A percentile compares a stretch with the other conserved stretches of the same genome.
Conservation (phyloP, 2,888 invertebrate species). For the Diloba caeruleocephala region DNA sequence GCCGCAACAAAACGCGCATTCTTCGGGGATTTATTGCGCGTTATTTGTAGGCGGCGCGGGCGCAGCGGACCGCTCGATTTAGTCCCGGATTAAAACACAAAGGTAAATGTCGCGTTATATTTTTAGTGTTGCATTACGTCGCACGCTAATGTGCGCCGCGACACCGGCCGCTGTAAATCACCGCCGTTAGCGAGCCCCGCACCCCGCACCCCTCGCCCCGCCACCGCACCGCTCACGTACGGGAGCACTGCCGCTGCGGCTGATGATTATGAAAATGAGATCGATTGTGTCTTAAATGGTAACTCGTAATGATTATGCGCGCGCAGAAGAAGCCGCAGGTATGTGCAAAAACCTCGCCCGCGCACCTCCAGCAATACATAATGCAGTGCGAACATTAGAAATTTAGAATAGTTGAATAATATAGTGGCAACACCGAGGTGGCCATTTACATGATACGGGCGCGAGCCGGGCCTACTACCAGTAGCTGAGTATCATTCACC, state of each 20-base stretch:
- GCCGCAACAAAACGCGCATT: constrained; percentile 66
- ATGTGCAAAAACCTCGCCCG: constrained; percentile 20
- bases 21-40: constrained; percentile 71
- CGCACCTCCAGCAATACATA: constrained; percentile 33
- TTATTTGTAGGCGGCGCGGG: constrained; percentile 61
- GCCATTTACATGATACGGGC: constrained; percentile 30
- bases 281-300: constrained; percentile 38
- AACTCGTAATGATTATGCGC: constrained; percentile 23
- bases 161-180: constrained; percentile 54
- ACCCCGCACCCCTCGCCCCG: background rate
- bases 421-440: constrained; percentile 13
- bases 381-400: constrained; percentile 46
- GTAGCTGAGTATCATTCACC: too few species aligned
- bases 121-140: constrained; percentile 64
- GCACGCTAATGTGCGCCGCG: constrained; percentile 59
- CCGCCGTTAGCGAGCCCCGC: constrained; percentile 45
- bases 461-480: background rate
- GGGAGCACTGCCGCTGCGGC: too few species aligned
- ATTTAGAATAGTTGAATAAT: constrained; percentile 35
- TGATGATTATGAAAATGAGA: constrained; percentile 25
- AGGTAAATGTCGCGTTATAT: constrained; percentile 77
- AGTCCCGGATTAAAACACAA: constrained; percentile 71
- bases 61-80: constrained; percentile 62
- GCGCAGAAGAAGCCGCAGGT: constrained; percentile 5
- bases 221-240: background rate